Evolutionary conservation across 2,888 invertebrate species (phyloP).

Genomic region (Proisotoma minuta): DNA sequence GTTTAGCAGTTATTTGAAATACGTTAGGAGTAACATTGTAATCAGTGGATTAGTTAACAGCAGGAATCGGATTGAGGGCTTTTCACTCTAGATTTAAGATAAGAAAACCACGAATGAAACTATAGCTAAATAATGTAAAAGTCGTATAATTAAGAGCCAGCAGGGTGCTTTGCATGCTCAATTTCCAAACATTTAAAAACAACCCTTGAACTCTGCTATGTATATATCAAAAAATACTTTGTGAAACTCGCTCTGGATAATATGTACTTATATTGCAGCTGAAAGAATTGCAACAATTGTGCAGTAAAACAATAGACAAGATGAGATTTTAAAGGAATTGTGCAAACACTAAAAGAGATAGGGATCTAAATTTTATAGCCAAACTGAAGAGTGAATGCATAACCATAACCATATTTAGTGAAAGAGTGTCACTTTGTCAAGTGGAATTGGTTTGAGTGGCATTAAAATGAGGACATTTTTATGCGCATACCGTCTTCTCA

Average conservation of each 20-base stretch:
- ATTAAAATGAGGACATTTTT: constrained; percentile 8
- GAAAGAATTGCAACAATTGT: too few species aligned
- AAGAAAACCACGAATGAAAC: constrained; percentile 18
- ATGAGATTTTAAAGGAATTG: too few species aligned
- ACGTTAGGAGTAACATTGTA: background rate
- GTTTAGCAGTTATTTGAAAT: background rate
- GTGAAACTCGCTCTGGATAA: too few species aligned
- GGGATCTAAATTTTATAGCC: too few species aligned
- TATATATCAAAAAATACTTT: too few species aligned
- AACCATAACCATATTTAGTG: constrained; percentile 17
- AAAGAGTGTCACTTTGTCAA: constrained; percentile 12
- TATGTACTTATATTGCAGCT: too few species aligned
- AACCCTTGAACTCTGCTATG: too few species aligned
- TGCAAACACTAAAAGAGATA: too few species aligned
- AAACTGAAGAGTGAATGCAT: background rate
- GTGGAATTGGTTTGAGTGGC: constrained; percentile 3
- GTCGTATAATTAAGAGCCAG: constrained; percentile 46
- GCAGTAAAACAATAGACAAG: too few species aligned
- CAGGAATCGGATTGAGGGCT: background rate
- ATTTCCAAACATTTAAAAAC: too few species aligned
- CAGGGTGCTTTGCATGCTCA: constrained; percentile 44
- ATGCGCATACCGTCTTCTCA: background rate
- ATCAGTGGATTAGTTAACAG: constrained; percentile 1
- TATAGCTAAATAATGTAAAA: constrained; percentile 27
- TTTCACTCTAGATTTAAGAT: constrained; percentile 5